Evolutionary conservation across 2,797 vertebrate species (phyloP).

Genomic region (Tapirus indicus): DNA sequence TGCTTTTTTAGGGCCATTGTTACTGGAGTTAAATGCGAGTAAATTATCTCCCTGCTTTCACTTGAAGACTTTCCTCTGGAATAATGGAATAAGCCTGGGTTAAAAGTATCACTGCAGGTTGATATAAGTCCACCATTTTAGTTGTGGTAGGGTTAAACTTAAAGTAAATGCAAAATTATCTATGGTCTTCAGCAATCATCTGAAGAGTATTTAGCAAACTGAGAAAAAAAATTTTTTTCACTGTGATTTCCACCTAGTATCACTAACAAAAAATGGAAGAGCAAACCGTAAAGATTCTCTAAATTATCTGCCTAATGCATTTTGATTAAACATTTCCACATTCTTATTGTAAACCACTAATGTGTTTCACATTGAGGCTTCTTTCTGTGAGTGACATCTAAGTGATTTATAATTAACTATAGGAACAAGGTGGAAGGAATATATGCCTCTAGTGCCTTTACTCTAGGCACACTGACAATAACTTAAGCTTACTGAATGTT

Average conservation of each 20-base stretch:
- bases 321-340: slow-evolving; percentile 63
- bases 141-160: background rate
- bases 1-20: background rate
- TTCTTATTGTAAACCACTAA: slow-evolving; percentile 31
- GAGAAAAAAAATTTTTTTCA: background rate
- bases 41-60: background rate
- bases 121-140: slow-evolving; percentile 11
- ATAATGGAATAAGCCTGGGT: background rate
- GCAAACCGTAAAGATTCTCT: background rate
- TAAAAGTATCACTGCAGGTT: background rate
- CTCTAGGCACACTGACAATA: background rate
- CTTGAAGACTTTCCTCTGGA: background rate
- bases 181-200: background rate
- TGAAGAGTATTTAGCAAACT: slow-evolving; percentile 14
- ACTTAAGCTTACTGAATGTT: background rate
- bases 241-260: slow-evolving; percentile 43
- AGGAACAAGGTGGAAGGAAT: background rate
- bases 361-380: background rate
- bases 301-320: slow-evolving; percentile 37
- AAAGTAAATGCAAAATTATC: slow-evolving; percentile 20
- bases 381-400: slow-evolving; percentile 24
- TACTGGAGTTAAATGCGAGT: background rate
- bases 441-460: background rate
- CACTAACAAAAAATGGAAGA: slow-evolving; percentile 31
- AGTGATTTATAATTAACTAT: slow-evolving; percentile 13